Evolutionary conservation across 1,140 invertebrate genomes (phyloP).

Genomic region (Drosophila azteca): DNA sequence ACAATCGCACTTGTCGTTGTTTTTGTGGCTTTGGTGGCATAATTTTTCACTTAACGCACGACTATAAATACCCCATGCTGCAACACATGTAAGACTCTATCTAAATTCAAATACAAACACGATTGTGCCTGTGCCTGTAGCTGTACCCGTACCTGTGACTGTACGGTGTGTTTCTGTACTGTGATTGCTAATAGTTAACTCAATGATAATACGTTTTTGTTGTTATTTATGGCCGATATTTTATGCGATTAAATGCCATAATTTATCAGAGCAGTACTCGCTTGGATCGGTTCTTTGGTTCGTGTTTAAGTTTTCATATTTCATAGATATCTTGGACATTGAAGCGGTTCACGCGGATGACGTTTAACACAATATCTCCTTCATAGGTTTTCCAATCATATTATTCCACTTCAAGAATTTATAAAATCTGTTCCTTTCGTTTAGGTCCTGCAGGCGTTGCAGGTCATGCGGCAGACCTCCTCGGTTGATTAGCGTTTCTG

Average conservation of each 20-base stretch:
- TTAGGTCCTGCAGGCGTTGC: too few relatives aligned
- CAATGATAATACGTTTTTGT: constrained; percentile 73
- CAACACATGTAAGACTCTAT: constrained; percentile 58
- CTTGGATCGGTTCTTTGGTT: background rate
- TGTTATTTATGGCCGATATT: constrained; percentile 72
- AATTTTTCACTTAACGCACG: constrained; percentile 81
- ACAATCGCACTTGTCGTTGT: constrained; percentile 60
- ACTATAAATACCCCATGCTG: constrained; percentile 68
- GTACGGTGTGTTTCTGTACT: constrained; percentile 45
- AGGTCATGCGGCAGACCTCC: too few relatives aligned
- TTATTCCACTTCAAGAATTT: too few relatives aligned
- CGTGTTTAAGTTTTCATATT: constrained; percentile 24
- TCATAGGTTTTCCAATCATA: too few relatives aligned
- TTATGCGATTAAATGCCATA: constrained; percentile 70
- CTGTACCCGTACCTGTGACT: constrained; percentile 25
- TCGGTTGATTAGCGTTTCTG: too few relatives aligned
- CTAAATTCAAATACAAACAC: constrained; percentile 35
- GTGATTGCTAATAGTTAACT: constrained; percentile 74
- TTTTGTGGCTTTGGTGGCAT: constrained; percentile 61
- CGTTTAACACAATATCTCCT: background rate
- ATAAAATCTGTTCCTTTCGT: too few relatives aligned
- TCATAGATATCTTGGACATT: constrained; percentile 11
- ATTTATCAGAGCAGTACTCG: constrained; percentile 62
- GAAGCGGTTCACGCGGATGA: constrained; percentile 4
- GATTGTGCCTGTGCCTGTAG: constrained; percentile 16